Evolutionary conservation across 2,888 invertebrate genomes (phyloP), one percentile per base, ranked within the genome.

Genomic region (Hypomecis punctinalis): DNA sequence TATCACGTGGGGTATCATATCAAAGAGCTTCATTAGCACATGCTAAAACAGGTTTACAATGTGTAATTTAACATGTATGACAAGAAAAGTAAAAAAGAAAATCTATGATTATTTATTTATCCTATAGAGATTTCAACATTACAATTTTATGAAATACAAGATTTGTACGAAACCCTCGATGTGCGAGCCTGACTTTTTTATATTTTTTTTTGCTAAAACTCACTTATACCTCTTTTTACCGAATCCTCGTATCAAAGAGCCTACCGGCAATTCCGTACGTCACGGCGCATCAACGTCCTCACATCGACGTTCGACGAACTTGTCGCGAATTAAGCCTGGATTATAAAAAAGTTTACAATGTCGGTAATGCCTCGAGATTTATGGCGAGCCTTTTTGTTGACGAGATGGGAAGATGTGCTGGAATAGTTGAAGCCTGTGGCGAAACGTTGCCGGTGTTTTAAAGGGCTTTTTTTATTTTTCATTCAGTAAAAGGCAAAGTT

Each of bases 281-380:
- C 85, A 85, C 80, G 75, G 67, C 75, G 73, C 81, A 82, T 88
- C 88, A 81, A 64, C 66, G 74, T 76, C 75, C 84, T 82, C 84
- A 85, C 82, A 84, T 86, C 85, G 88, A 87, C 87, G 80, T 79
- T 71, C 78, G 76, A 78, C 76, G 77, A 72, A 74, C 42, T 78
- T 73, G 81, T 82, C 78, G 83, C 81, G 76, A 90, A 89, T 86
- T 88, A 86, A 80, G 78, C 67, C 60, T 48, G 39, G 66, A 57
- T 55, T 68, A 57, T 61, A 67, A 70, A 71, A 71, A 72, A 71
- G 48, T 54, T 48, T 58, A 53, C 67, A 57, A 63, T 61, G 61
- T 57, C 39, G 47, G 40, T 47, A 47, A 60, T 42, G 43, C 40
- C 56, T 45, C 36, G 11, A 53, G 52, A 65, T 65, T 61, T 57